Percentiles rank a stretch among this genome's conserved stretches.
These are phyloP conservation scores for Rhegmatorhina hoffmannsi DNA, from an alignment of 2,113 vertebrate genomes.

Conservation along the genomic window DNA sequence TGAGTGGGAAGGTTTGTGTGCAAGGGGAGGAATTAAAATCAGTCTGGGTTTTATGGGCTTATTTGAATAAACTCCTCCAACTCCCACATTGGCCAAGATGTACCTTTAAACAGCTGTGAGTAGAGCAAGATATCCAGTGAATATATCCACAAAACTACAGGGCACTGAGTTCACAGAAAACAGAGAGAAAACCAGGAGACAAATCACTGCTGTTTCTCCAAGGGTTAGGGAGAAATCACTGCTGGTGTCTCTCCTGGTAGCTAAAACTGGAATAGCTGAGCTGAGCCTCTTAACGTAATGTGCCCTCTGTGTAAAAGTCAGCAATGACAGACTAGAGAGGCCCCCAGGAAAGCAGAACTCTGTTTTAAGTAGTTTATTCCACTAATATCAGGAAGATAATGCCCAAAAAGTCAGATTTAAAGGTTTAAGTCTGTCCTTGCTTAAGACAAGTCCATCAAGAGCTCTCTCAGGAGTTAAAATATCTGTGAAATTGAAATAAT, in stretches of 20 bases:
- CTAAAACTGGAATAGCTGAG: background rate
- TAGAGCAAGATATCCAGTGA: background rate
- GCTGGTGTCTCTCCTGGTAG: background rate
- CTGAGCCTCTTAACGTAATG: constrained; percentile 11
- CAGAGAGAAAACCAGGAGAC: background rate
- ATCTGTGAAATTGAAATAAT: background rate
- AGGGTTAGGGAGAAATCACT: background rate
- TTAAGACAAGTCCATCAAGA: background rate
- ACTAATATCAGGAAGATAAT: background rate
- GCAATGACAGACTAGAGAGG: background rate
- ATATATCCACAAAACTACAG: background rate
- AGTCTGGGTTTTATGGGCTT: background rate
- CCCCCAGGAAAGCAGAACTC: background rate
- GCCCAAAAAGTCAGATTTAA: background rate
- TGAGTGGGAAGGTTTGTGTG: background rate
- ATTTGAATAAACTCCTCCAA: background rate
- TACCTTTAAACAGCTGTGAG: background rate
- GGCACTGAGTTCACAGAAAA: background rate
- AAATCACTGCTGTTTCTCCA: background rate
- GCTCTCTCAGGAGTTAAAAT: background rate
- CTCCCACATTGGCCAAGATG: background rate
- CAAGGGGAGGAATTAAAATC: background rate
- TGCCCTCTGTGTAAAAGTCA: background rate
- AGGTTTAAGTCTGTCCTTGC: background rate
- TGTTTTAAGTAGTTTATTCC: constrained; percentile 13